Conservation (phyloP, 2,888 invertebrate species). For the Leptinotarsa juncta region DNA sequence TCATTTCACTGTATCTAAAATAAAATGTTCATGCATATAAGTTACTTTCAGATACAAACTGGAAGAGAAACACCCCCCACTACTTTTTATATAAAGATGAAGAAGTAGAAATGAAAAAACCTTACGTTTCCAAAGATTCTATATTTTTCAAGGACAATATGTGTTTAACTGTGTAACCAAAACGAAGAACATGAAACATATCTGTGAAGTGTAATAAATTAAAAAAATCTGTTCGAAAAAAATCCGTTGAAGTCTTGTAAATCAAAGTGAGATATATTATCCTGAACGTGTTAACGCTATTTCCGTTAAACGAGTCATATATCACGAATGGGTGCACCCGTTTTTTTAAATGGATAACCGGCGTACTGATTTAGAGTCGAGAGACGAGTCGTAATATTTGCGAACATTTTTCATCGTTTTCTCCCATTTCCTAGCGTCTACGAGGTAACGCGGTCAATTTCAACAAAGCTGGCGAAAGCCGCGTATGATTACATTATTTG, state of each 20-base stretch:
- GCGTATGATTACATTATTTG: slow-evolving; percentile 1
- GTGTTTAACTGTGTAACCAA: no score
- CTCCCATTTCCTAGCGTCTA: slow-evolving; percentile 15
- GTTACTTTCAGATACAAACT: no score
- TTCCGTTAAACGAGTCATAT: slow-evolving; percentile 12
- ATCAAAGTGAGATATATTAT: slow-evolving; percentile 1
- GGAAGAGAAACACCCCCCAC: no score
- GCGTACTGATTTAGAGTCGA: slow-evolving; percentile 20
- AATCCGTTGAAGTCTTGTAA: not conserved
- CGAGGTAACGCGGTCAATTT: slow-evolving; percentile 11
- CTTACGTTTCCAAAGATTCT: no score
- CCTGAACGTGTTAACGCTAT: not conserved
- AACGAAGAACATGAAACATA: no score
- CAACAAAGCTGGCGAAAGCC: not conserved
- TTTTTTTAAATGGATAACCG: slow-evolving; percentile 24
- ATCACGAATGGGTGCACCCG: slow-evolving; percentile 7
- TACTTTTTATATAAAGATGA: no score
- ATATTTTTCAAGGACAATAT: no score
- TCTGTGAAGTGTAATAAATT: no score
- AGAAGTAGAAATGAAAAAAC: no score
- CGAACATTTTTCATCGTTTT: slow-evolving; percentile 28
- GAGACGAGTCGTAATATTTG: slow-evolving; percentile 23
- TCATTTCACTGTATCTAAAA: no score
- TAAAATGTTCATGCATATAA: no score
- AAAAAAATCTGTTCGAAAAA: not conserved